phyloP scores from a whole-genome alignment of 2,113 vertebrate species.

The Toxotes jaculatrix region DNA sequence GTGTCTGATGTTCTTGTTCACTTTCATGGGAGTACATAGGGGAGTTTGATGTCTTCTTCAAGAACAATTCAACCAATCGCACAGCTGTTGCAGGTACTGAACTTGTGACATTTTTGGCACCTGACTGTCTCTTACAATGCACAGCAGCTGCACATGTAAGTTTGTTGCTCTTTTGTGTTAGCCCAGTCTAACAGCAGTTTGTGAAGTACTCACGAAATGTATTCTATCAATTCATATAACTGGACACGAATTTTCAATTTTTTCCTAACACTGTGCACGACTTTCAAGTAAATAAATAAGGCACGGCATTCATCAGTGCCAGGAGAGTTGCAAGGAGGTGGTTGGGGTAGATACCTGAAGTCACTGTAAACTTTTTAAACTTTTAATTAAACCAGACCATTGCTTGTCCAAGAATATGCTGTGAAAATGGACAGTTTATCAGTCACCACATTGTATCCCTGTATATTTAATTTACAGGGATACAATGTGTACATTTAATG shows the following conservation, averaged over 20 bases:
- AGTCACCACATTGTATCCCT: not conserved
- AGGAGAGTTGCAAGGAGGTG: too few species aligned
- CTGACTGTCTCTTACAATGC: not conserved
- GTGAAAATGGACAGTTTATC: not conserved
- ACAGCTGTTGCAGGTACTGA: not conserved
- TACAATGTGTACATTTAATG: not conserved
- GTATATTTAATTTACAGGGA: not conserved
- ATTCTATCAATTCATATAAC: too few species aligned
- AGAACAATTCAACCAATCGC: not conserved
- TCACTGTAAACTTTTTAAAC: too few species aligned
- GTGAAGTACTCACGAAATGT: too few species aligned
- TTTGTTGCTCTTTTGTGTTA: not conserved
- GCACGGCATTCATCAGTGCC: too few species aligned
- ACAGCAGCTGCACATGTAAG: not conserved
- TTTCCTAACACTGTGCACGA: too few species aligned
- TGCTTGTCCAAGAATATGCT: not conserved
- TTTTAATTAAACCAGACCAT: too few species aligned
- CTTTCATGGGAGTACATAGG: not conserved
- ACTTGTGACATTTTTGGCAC: not conserved
- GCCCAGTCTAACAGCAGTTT: too few species aligned
- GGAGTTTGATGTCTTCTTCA: not conserved
- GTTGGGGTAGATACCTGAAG: too few species aligned
- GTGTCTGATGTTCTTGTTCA: not conserved
- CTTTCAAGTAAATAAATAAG: too few species aligned
- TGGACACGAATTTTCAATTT: too few species aligned